Conservation (phyloP, 1,140 invertebrate genomes). For the Nasonia vitripennis region DNA sequence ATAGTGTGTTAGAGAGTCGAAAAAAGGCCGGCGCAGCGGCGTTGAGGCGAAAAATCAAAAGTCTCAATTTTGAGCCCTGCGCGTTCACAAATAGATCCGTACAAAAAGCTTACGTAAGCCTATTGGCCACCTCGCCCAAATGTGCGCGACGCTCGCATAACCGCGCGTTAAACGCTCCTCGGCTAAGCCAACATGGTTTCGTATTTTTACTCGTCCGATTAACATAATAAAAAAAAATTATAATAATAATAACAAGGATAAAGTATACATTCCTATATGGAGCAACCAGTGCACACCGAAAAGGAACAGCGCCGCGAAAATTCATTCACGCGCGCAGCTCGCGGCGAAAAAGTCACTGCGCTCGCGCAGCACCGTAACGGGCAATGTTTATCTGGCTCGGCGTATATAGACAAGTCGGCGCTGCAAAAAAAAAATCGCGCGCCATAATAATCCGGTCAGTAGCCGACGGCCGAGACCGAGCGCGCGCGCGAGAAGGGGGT, state of each 20-base stretch:
- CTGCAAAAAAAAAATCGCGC: neutral
- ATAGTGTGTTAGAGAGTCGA: neutral
- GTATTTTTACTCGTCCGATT: conserved; percentile 2
- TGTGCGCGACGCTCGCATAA: conserved; percentile 17
- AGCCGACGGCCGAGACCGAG: neutral
- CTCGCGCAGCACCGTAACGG: neutral
- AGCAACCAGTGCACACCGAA: too few relatives aligned
- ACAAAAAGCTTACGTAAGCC: conserved; percentile 29
- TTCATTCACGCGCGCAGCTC: neutral
- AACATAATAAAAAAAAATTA: too few relatives aligned
- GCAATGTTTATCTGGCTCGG: neutral
- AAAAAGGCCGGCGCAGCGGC: neutral
- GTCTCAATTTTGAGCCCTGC: conserved; percentile 3
- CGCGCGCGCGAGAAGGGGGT: conserved; percentile 1
- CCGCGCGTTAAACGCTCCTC: neutral
- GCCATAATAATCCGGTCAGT: conserved; percentile 22
- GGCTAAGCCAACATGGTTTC: conserved; percentile 16
- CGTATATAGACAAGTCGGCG: neutral
- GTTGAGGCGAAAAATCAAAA: neutral
- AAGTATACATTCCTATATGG: too few relatives aligned
- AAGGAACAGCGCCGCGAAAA: neutral
- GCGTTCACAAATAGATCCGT: conserved; percentile 2
- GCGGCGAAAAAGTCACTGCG: neutral
- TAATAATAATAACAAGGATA: too few relatives aligned
- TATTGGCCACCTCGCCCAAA: conserved; percentile 14